A percentile compares a stretch with the other conserved stretches of the same genome.
Conservation (phyloP, 2,113 vertebrate species). For the Brevimyrus niger region DNA sequence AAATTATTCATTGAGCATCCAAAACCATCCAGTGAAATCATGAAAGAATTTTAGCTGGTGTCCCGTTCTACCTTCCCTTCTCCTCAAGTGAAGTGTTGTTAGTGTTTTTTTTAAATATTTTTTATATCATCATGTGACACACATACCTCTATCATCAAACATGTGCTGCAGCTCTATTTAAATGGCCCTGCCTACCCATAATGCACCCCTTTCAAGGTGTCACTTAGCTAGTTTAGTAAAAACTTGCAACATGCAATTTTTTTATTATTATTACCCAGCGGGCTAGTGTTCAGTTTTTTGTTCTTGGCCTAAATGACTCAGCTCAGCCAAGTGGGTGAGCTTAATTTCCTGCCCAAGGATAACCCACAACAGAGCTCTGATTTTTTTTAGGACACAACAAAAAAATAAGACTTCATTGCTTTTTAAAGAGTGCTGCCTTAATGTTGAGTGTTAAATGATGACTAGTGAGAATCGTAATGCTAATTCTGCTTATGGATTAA, state of each 20-base stretch:
- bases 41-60: background rate
- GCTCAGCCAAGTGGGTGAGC: background rate
- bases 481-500: background rate
- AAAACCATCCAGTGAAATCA: background rate
- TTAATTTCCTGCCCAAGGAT: background rate
- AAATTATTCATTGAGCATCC: background rate
- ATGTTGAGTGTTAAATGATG: background rate
- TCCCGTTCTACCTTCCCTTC: background rate
- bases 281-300: background rate
- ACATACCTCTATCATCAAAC: conserved; percentile 9
- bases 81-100: background rate
- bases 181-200: background rate
- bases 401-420: background rate
- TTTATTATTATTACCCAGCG: background rate
- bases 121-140: background rate
- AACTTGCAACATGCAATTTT: background rate
- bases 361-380: background rate
- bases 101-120: background rate
- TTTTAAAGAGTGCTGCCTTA: background rate
- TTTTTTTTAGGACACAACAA: background rate
- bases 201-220: conserved; percentile 1
- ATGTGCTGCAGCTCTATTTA: background rate
- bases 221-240: background rate
- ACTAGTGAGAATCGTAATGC: background rate
- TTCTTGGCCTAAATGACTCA: background rate